Evolutionary conservation across 92 coral and sea anemone genomes (phyloP), one percentile per base, ranked within the genome.

Genomic region (Ricordea florida): DNA sequence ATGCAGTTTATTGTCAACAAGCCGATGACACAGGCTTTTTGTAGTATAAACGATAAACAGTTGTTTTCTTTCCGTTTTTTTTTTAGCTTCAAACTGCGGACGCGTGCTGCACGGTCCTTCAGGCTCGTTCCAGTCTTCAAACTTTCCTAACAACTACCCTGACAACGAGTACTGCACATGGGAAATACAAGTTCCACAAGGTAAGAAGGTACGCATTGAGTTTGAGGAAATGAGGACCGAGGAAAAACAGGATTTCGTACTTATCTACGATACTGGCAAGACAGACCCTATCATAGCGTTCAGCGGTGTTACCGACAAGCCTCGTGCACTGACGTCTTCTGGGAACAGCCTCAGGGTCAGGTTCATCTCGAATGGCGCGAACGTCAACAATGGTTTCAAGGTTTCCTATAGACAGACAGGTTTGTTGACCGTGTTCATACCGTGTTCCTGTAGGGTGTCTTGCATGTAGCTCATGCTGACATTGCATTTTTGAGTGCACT

Each of bases 151-250:
- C 65, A 73, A 88, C 60, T 96, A 96, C 57, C 84, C 74, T 4
- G 76, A 80, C 90, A 85, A 96, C 68, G 91, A 91, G 45, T 96
- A 96, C 80, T 96, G 99, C 42, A 96, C 99, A 3, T 96, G 99
- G 99, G 84, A 96, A 33, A 92, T 96, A 43, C 85, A 79, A 15
- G 99, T 96, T 3, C 97, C 99, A 1, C 62, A 47, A n/a, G 99
- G 99, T 10, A 96, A 92, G 61, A 92, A 92, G 62, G 91, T 96
- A 6, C 89, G 88, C 14, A 68, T 96, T 17, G 93, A 86, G 36
- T 96, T 96, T 61, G 50, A 78, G 13, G 96, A 88, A 57, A 57
- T 96, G 38, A 81, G 92, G 35, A 96, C 97, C 11, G 99, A 96
- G 33, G 89, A 72, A 44, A 76, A 66, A 50, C 82, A 82, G 17